A percentile compares a stretch with the other conserved stretches of the same genome.
Conservation (phyloP, 2,888 invertebrate species). For the Pelosia muscerda region DNA sequence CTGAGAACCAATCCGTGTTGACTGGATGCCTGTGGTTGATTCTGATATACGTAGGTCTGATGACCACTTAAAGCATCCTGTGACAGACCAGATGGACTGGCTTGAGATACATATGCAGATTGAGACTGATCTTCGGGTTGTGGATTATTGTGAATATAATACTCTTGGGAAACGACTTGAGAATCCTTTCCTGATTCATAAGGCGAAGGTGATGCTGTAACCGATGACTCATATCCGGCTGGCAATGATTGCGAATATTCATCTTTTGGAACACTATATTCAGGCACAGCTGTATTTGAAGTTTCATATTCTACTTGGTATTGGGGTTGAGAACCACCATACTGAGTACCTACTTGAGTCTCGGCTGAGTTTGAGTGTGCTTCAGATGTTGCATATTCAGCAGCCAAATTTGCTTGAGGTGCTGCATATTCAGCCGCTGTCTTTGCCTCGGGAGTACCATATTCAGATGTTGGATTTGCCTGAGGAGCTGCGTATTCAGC, state of each 20-base stretch:
- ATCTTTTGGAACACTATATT: conserved; percentile 47
- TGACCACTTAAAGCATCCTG: conserved; percentile 56
- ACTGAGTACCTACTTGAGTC: conserved; percentile 11
- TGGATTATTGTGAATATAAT: conserved; percentile 58
- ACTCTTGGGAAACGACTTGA: conserved; percentile 50
- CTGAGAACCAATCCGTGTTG: conserved; percentile 72
- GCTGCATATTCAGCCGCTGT: conserved; percentile 15
- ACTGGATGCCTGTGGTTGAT: conserved; percentile 58
- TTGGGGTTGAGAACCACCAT: conserved; percentile 12
- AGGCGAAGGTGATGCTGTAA: conserved; percentile 29
- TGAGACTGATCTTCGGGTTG: conserved; percentile 60
- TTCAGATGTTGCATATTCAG: conserved; percentile 54
- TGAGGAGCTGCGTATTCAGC: conserved; percentile 43
- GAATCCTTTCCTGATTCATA: conserved; percentile 43
- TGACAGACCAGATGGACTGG: conserved; percentile 57
- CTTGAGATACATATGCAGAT: conserved; percentile 61
- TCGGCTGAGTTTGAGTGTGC: conserved; percentile 31
- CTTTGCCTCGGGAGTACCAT: conserved; percentile 33
- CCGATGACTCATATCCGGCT: conserved; percentile 37
- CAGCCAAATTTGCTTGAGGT: conserved; percentile 39
- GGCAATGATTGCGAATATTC: conserved; percentile 43
- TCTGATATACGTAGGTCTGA: conserved; percentile 71
- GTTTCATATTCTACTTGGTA: conserved; percentile 34
- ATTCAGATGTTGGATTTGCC: conserved; percentile 22
- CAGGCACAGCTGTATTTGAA: conserved; percentile 45